Conservation (phyloP, 2,113 vertebrate genomes). For the Oreochromis aureus region DNA sequence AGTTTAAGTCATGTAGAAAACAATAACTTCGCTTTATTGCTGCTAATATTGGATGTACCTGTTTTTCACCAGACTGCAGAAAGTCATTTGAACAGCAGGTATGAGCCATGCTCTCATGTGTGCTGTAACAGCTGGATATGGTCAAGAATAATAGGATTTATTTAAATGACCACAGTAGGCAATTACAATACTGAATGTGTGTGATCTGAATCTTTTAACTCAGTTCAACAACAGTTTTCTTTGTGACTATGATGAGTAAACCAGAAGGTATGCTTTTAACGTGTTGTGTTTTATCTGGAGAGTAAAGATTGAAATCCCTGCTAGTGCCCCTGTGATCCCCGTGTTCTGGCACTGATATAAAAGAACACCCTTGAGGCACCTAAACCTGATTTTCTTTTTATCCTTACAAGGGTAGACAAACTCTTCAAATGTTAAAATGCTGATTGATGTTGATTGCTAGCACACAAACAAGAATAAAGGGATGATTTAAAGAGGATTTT, state of each 20-base stretch:
- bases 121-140: background rate
- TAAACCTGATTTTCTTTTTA: background rate
- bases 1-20: background rate
- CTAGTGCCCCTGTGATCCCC: background rate
- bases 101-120: background rate
- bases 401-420: accelerated
- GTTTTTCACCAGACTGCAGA: background rate
- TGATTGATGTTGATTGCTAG: accelerated
- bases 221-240: background rate
- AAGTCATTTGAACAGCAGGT: background rate
- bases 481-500: background rate
- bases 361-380: background rate
- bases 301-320: background rate
- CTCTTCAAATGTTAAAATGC: background rate
- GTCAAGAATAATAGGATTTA: background rate
- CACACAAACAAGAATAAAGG: background rate
- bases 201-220: background rate
- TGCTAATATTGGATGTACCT: background rate
- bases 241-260: background rate
- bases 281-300: background rate
- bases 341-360: background rate
- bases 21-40: background rate
- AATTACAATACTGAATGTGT: background rate
- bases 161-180: background rate
- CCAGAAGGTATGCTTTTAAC: background rate